These are phyloP conservation scores for Huso huso DNA, from an alignment of 2,797 vertebrate species.

Conservation along the genomic window DNA sequence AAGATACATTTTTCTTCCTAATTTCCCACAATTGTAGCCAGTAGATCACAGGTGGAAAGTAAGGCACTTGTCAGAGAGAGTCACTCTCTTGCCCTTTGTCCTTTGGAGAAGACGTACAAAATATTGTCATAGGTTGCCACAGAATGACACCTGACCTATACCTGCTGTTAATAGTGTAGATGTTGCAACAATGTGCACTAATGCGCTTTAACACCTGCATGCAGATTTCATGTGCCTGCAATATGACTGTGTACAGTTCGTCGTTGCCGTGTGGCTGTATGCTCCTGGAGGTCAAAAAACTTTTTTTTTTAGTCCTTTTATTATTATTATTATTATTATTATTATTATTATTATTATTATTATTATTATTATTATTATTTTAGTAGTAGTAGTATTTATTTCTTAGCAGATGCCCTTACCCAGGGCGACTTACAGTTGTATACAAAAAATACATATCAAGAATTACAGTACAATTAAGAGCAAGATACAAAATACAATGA, in stretches of 20 bases:
- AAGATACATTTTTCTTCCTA: constrained; percentile 71
- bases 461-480: too few species aligned
- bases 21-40: constrained; percentile 63
- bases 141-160: background rate
- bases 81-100: constrained; percentile 21
- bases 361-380: background rate
- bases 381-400: background rate
- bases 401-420: too few species aligned
- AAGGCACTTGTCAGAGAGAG: constrained; percentile 36
- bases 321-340: background rate
- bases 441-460: too few species aligned
- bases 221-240: too few species aligned
- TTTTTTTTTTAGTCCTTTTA: too few species aligned
- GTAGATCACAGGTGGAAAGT: constrained; percentile 56
- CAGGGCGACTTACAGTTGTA: too few species aligned
- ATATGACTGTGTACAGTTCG: too few species aligned
- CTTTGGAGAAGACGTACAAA: background rate
- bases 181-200: background rate
- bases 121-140: background rate
- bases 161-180: background rate
- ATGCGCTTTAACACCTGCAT: background rate
- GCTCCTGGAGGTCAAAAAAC: too few species aligned
- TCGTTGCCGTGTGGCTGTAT: too few species aligned
- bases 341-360: background rate
- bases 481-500: too few species aligned